Conservation (phyloP, 1,140 invertebrate species). For the Eumaeus atala region DNA sequence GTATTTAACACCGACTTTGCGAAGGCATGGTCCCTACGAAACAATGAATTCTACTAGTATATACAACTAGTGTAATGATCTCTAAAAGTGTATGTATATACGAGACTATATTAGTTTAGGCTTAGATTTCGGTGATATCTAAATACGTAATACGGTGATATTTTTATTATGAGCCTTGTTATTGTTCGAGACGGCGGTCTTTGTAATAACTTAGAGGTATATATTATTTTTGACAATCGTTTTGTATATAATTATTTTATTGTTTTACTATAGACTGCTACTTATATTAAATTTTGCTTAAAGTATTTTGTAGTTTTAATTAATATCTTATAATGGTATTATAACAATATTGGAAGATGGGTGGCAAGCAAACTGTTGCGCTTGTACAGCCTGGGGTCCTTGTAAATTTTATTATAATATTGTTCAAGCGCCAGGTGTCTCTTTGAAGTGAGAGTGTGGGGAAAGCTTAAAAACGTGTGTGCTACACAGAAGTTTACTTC, state of each 20-base stretch:
- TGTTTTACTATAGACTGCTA: conserved; percentile 53
- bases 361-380: too few relatives aligned
- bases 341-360: too few relatives aligned
- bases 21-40: neutral
- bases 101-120: conserved; percentile 25
- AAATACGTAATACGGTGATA: conserved; percentile 71
- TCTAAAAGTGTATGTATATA: conserved; percentile 51
- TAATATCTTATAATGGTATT: conserved; percentile 10
- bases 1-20: too few relatives aligned
- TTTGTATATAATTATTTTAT: conserved; percentile 55
- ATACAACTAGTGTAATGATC: conserved; percentile 38
- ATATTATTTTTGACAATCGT: conserved; percentile 46
- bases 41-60: conserved; percentile 1
- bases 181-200: conserved; percentile 25
- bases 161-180: conserved; percentile 59
- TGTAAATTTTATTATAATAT: too few relatives aligned
- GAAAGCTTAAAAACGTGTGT: too few relatives aligned
- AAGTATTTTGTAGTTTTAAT: conserved; percentile 26
- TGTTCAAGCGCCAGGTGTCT: too few relatives aligned
- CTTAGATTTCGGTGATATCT: conserved; percentile 56
- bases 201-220: conserved; percentile 37
- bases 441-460: too few relatives aligned
- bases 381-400: too few relatives aligned
- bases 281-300: conserved; percentile 53
- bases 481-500: too few relatives aligned